A percentile compares a stretch with the other conserved stretches of the same genome.
These are phyloP conservation scores for Eulemur rubriventer DNA, from an alignment of 2,797 vertebrate genomes.

Conservation along the genomic window DNA sequence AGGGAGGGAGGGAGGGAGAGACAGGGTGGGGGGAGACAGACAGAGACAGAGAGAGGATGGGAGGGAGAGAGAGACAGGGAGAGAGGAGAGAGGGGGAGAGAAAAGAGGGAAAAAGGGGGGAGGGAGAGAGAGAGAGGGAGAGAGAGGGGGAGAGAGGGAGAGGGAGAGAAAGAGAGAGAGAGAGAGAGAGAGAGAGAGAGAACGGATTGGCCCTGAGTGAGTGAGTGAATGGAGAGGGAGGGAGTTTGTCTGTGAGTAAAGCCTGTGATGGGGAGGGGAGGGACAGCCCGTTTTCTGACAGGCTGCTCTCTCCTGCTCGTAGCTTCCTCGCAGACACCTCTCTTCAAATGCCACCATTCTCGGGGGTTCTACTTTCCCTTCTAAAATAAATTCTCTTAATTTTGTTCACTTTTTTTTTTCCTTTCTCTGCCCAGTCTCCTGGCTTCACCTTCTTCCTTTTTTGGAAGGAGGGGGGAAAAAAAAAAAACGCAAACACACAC, in stretches of 20 bases:
- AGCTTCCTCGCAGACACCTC: slow-evolving; percentile 87
- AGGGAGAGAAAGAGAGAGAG: neutral
- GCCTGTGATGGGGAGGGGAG: slow-evolving; percentile 89
- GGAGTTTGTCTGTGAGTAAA: slow-evolving; percentile 89
- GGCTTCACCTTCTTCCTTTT: slow-evolving; percentile 63
- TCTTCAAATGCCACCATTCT: slow-evolving; percentile 85
- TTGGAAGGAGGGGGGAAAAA: slow-evolving; percentile 11
- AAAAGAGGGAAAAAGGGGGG: slow-evolving; percentile 68
- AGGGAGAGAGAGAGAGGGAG: neutral
- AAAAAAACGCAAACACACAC: neutral
- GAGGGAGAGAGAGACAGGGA: slow-evolving; percentile 61
- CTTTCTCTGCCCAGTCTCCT: slow-evolving; percentile 49
- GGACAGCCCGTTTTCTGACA: slow-evolving; percentile 85
- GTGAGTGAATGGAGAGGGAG: slow-evolving; percentile 91
- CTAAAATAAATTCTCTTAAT: slow-evolving; percentile 70
- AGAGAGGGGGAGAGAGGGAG: neutral
- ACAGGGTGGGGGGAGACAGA: slow-evolving; percentile 53
- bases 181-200: slow-evolving; percentile 53
- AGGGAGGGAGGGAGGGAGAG: neutral
- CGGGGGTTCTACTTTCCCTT: slow-evolving; percentile 80
- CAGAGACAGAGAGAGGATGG: neutral
- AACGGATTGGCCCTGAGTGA: slow-evolving; percentile 79
- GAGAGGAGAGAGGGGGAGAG: slow-evolving; percentile 77
- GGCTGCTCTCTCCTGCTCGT: slow-evolving; percentile 87
- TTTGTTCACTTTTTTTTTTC: slow-evolving; percentile 66